These are phyloP conservation scores for Meloe dianella DNA, from an alignment of 2,888 invertebrate species.

Conservation along the genomic window DNA sequence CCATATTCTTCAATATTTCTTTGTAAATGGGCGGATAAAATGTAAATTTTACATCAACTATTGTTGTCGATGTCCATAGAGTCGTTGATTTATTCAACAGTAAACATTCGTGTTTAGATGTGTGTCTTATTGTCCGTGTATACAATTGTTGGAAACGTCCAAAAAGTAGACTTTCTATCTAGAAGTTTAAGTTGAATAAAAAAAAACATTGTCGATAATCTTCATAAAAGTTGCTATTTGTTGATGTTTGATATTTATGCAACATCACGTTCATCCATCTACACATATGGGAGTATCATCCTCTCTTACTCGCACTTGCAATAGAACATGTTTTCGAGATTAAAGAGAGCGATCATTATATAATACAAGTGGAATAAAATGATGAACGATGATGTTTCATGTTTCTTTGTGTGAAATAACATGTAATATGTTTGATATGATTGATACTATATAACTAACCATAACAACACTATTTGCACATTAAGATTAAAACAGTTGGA, in stretches of 20 bases:
- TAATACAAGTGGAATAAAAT: conserved; percentile 18
- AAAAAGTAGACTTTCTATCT: background rate
- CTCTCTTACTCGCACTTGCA: background rate
- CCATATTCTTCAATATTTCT: background rate
- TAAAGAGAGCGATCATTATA: conserved; percentile 9
- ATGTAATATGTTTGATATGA: conserved; percentile 29
- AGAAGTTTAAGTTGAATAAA: no score
- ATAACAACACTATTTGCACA: conserved; percentile 27
- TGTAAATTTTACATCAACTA: conserved; percentile 15
- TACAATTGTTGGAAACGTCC: background rate
- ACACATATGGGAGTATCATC: background rate
- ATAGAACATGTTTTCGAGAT: background rate
- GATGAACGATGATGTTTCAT: conserved; percentile 36
- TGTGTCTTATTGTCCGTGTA: background rate
- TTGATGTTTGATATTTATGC: background rate
- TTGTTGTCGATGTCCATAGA: background rate
- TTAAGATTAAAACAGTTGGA: conserved; percentile 23
- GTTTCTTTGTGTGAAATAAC: conserved; percentile 28
- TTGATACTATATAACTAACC: conserved; percentile 31
- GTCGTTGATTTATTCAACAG: conserved; percentile 15
- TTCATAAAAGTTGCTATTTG: background rate
- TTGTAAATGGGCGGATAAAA: conserved; percentile 7
- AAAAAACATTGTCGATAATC: background rate
- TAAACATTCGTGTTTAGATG: conserved; percentile 8
- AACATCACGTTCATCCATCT: background rate